Percentiles rank a stretch among this genome's conserved stretches.
Conservation (phyloP, 2,888 invertebrate genomes). For the Ectobius pallidus region DNA sequence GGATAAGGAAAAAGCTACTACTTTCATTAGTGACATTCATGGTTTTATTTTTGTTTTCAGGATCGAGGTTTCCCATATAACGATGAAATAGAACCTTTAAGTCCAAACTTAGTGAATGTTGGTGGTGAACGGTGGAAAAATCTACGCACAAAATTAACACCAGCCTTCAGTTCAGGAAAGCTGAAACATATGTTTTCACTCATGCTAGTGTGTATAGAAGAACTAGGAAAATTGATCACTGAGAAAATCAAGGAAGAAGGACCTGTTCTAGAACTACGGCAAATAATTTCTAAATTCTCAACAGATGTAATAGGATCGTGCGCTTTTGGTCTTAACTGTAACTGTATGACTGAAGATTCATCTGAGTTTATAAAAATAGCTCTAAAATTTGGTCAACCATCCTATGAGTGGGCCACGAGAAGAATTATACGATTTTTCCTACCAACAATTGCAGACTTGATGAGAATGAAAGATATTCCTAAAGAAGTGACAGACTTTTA, state of each 20-base stretch:
- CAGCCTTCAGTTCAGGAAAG: slow-evolving; percentile 70
- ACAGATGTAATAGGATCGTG: slow-evolving; percentile 57
- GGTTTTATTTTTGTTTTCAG: no score
- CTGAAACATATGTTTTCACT: slow-evolving; percentile 68
- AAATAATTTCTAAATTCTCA: slow-evolving; percentile 50
- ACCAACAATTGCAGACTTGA: not conserved
- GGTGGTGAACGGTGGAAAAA: slow-evolving; percentile 67
- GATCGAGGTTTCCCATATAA: no score
- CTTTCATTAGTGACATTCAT: no score
- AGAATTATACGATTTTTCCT: not conserved
- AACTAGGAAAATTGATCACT: slow-evolving; percentile 57
- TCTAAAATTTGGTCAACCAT: slow-evolving; percentile 42
- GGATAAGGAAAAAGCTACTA: no score
- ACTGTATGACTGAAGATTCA: slow-evolving; percentile 39
- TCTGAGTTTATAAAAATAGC: slow-evolving; percentile 44
- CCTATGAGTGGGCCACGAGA: not conserved
- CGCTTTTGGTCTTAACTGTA: slow-evolving; percentile 56
- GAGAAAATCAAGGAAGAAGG: slow-evolving; percentile 51
- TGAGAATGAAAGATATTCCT: not conserved
- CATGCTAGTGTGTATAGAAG: slow-evolving; percentile 62
- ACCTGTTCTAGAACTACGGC: slow-evolving; percentile 48
- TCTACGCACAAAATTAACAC: slow-evolving; percentile 67
- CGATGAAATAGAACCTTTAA: slow-evolving; percentile 59
- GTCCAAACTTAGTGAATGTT: slow-evolving; percentile 64
- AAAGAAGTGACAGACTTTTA: not conserved